Conservation (phyloP, 2,797 vertebrate genomes). For the Ambastaia sidthimunki region DNA sequence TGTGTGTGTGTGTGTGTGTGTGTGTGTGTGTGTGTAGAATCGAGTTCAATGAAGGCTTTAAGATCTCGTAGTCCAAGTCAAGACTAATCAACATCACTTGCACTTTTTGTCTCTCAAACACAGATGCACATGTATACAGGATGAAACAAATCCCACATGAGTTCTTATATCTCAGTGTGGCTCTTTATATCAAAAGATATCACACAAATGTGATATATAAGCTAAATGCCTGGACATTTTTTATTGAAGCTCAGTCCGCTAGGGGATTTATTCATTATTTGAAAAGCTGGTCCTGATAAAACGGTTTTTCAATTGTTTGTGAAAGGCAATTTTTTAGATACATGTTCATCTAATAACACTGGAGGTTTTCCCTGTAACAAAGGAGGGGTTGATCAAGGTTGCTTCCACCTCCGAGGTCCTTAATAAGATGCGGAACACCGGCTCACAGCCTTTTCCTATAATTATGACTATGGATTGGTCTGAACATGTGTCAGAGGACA, state of each 20-base stretch:
- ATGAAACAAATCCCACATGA: not conserved
- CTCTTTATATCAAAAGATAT: not conserved
- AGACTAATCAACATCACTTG: not conserved
- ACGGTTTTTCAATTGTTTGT: slow-evolving; percentile 15
- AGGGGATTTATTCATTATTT: slow-evolving; percentile 11
- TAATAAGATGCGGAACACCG: slow-evolving; percentile 33
- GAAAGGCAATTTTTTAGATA: slow-evolving; percentile 27
- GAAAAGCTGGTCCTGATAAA: not conserved
- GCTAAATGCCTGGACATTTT: not conserved
- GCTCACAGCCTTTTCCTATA: slow-evolving; percentile 8
- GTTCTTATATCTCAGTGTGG: not conserved
- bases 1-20: not conserved
- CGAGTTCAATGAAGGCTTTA: slow-evolving; percentile 55
- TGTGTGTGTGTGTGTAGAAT: not conserved
- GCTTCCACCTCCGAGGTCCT: not conserved
- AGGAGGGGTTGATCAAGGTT: slow-evolving; percentile 4
- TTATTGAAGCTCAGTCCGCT: not conserved
- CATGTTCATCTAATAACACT: slow-evolving; percentile 10
- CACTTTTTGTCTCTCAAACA: slow-evolving; percentile 1
- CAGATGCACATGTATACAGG: not conserved
- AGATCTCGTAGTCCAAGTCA: slow-evolving; percentile 14
- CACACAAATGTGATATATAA: not conserved
- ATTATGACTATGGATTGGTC: slow-evolving; percentile 34
- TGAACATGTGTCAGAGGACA: slow-evolving; percentile 16
- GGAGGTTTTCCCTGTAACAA: not conserved